These are phyloP conservation scores for Heterodera filipjevi DNA, from an alignment of 2,888 invertebrate genomes.

Conservation along the genomic window DNA sequence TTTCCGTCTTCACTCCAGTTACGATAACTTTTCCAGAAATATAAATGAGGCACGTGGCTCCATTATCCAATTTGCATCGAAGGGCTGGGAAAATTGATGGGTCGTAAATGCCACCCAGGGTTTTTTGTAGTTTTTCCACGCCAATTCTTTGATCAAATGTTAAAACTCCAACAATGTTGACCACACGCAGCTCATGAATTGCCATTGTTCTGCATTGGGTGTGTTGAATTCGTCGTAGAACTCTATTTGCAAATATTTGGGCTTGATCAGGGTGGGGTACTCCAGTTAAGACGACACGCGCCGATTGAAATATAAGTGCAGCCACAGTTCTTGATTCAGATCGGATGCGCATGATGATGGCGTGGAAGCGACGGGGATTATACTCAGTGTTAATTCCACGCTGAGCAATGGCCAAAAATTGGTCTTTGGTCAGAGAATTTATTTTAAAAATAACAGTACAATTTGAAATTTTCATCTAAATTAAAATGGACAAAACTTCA, in stretches of 20 bases:
- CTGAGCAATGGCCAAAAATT: constrained; percentile 4
- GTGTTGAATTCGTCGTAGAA: background rate
- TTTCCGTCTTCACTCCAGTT: background rate
- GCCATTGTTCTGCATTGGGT: background rate
- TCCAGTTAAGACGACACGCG: background rate
- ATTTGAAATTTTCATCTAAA: constrained; percentile 15
- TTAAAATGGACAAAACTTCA: background rate
- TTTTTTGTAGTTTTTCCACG: background rate
- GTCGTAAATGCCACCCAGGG: background rate
- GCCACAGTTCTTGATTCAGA: background rate
- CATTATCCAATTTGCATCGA: background rate
- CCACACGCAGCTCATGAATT: background rate
- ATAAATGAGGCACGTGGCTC: constrained; percentile 14
- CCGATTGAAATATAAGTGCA: constrained; percentile 5
- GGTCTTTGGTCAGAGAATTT: background rate
- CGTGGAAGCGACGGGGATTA: constrained; percentile 5
- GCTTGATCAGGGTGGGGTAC: background rate
- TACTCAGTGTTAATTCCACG: constrained; percentile 17
- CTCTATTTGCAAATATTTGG: background rate
- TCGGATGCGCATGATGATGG: constrained; percentile 18
- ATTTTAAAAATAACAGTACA: constrained; percentile 17
- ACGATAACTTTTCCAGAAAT: constrained; percentile 19
- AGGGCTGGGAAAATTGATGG: constrained; percentile 19
- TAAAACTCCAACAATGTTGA: constrained; percentile 1
- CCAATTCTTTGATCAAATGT: background rate